Conservation (phyloP, 2,888 invertebrate species). For the Allophyes oxyacanthae region DNA sequence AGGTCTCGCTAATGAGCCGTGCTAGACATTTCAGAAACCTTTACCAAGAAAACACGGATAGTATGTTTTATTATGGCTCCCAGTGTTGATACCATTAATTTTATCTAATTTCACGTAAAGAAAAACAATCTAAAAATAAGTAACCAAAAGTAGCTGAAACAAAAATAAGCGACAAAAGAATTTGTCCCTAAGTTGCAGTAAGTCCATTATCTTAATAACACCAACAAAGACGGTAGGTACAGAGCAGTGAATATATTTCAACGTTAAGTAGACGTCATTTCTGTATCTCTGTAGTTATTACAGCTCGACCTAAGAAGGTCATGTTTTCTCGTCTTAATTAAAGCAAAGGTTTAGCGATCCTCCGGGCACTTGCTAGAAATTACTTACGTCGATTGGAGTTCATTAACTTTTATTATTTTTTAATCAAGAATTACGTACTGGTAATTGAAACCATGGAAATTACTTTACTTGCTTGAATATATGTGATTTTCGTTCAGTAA, state of each 20-base stretch:
- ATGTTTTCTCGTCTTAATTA: constrained; percentile 73
- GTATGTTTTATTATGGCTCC: too few relatives aligned
- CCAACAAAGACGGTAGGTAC: constrained; percentile 13
- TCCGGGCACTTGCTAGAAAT: constrained; percentile 61
- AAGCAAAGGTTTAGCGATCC: constrained; percentile 66
- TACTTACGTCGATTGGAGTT: constrained; percentile 67
- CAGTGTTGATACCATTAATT: too few relatives aligned
- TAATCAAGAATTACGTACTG: constrained; percentile 58
- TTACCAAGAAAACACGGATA: too few relatives aligned
- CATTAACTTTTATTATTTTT: constrained; percentile 69
- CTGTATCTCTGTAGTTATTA: constrained; percentile 44
- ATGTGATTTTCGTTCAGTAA: constrained; percentile 16
- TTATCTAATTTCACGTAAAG: not conserved
- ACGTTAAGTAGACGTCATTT: constrained; percentile 30
- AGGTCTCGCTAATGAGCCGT: too few relatives aligned
- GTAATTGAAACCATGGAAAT: constrained; percentile 56
- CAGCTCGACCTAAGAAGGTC: constrained; percentile 57
- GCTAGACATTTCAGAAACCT: too few relatives aligned
- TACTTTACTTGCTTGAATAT: constrained; percentile 18
- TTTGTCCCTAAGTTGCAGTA: constrained; percentile 11
- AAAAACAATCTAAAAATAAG: not conserved
- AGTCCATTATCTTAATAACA: constrained; percentile 24
- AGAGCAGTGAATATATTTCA: constrained; percentile 32
- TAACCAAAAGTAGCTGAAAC: constrained; percentile 2
- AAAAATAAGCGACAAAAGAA: constrained; percentile 12